Conservation (phyloP, 2,888 invertebrate genomes). For the Pseudococcus longispinus region DNA sequence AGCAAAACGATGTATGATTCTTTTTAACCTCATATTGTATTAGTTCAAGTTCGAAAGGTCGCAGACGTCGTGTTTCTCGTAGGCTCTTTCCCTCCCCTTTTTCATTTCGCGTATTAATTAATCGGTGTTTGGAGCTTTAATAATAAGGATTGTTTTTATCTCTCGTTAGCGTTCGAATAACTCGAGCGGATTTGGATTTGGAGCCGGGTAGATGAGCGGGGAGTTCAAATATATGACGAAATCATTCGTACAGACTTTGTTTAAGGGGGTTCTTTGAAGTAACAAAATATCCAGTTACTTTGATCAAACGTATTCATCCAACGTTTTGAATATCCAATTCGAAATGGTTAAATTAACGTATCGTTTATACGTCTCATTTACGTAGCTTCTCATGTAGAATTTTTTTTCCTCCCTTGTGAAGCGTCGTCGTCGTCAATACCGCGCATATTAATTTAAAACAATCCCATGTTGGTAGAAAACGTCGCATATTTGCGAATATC, state of each 20-base stretch:
- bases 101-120: neutral
- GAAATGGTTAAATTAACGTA: slow-evolving; percentile 1
- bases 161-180: too few species aligned
- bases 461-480: neutral
- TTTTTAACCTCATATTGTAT: slow-evolving; percentile 2
- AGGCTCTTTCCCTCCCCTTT: neutral
- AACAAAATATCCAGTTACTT: slow-evolving; percentile 24
- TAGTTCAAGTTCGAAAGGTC: slow-evolving; percentile 45
- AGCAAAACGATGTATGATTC: neutral
- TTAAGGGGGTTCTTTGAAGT: neutral
- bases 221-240: neutral
- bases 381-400: neutral
- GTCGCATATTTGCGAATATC: neutral
- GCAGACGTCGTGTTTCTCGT: slow-evolving; percentile 2
- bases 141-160: neutral
- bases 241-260: neutral
- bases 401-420: neutral
- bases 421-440: neutral
- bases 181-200: neutral
- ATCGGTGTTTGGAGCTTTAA: neutral
- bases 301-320: slow-evolving; percentile 9
- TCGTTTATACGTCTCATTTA: neutral
- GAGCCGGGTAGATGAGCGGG: neutral
- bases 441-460: neutral
- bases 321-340: neutral